phyloP scores from a whole-genome alignment of 2,113 vertebrate genomes.

The Delphinus delphis region DNA sequence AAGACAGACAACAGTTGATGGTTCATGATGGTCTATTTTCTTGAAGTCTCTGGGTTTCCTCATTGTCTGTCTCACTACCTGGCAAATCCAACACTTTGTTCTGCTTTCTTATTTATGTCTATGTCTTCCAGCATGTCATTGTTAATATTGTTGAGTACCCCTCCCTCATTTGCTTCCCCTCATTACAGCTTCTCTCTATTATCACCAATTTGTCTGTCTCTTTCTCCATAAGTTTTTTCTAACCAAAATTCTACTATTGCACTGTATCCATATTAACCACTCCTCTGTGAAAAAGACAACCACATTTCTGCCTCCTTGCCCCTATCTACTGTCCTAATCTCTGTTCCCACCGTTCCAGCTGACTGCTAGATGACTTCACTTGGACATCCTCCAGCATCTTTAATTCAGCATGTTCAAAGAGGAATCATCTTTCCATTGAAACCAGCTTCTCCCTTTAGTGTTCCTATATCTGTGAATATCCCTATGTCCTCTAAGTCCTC shows the following conservation, averaged over 20 bases:
- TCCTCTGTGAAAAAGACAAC: neutral
- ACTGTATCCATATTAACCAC: neutral
- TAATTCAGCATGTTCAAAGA: neutral
- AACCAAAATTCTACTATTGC: neutral
- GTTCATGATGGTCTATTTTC: neutral
- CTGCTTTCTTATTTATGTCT: neutral
- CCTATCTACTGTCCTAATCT: too few relatives aligned
- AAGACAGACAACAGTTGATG: neutral
- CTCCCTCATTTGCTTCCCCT: neutral
- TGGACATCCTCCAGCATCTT: neutral
- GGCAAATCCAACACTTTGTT: neutral
- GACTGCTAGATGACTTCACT: neutral
- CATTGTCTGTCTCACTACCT: neutral
- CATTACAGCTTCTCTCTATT: neutral
- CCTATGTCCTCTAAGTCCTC: neutral
- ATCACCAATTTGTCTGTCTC: neutral
- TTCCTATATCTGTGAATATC: neutral
- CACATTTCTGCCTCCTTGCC: neutral
- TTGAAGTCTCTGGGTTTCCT: neutral
- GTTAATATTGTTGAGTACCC: neutral
- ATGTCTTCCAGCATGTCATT: neutral
- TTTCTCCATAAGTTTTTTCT: neutral
- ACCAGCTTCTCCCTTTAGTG: neutral
- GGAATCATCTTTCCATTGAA: neutral
- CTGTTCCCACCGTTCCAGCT: neutral